phyloP scores from a whole-genome alignment of 2,888 invertebrate genomes.

The Xanthorhoe spadicearia region DNA sequence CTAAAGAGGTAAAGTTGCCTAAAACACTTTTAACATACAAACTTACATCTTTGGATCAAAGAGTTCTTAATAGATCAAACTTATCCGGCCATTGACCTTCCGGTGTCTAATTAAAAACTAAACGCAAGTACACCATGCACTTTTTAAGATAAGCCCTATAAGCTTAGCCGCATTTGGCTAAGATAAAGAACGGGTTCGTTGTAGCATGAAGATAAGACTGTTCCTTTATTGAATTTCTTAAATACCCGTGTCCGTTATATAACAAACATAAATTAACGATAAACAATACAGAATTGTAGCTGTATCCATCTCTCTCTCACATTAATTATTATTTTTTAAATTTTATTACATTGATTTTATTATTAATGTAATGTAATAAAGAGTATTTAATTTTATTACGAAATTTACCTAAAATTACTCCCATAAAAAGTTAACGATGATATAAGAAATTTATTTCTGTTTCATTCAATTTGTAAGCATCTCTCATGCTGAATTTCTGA shows the following conservation, averaged over 20 bases:
- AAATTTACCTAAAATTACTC: no score
- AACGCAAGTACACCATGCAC: slow-evolving; percentile 29
- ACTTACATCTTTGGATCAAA: slow-evolving; percentile 14
- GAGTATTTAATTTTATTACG: no score
- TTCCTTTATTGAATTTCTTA: slow-evolving; percentile 32
- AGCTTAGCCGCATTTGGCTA: slow-evolving; percentile 41
- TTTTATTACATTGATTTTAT: no score
- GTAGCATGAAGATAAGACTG: slow-evolving; percentile 49
- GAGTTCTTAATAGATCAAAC: slow-evolving; percentile 37
- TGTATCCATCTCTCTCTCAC: no score
- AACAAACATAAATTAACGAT: slow-evolving; percentile 25
- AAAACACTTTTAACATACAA: neutral
- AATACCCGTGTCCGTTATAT: neutral
- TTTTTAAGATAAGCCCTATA: slow-evolving; percentile 48
- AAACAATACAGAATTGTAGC: neutral
- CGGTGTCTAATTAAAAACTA: slow-evolving; percentile 45
- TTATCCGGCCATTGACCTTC: slow-evolving; percentile 43
- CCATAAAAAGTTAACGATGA: no score
- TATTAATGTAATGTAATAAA: no score
- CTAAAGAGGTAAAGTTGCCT: neutral
- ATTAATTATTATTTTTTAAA: no score
- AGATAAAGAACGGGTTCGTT: slow-evolving; percentile 48
- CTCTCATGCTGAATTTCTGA: no score
- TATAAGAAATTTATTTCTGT: no score
- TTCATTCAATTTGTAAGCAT: no score